phyloP scores from a whole-genome alignment of 2,113 vertebrate species.

The Etheostoma spectabile region DNA sequence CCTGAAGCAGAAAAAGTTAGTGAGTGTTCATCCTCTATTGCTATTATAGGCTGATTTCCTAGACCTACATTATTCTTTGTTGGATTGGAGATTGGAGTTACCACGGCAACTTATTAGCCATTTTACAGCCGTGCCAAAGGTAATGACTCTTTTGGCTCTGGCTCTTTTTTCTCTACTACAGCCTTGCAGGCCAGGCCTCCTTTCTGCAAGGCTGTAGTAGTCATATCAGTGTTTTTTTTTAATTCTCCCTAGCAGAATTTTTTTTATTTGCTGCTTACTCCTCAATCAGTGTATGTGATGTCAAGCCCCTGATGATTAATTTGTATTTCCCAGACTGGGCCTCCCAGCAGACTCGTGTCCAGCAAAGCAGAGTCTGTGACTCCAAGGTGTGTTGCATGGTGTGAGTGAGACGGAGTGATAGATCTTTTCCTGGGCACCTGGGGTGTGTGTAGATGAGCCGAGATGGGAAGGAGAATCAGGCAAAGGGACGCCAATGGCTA shows the following conservation, averaged over 20 bases:
- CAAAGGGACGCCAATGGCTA: constrained; percentile 1
- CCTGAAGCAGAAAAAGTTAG: constrained; percentile 19
- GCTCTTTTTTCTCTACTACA: constrained; percentile 18
- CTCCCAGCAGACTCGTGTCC: constrained; percentile 47
- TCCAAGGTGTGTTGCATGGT: constrained; percentile 15
- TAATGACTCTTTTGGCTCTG: constrained; percentile 24
- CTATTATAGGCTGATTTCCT: constrained; percentile 11
- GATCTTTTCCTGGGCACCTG: constrained; percentile 53
- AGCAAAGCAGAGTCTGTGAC: constrained; percentile 10
- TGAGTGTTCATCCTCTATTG: neutral
- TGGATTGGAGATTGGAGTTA: constrained; percentile 39
- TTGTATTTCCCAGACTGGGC: constrained; percentile 22
- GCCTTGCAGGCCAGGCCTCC: neutral
- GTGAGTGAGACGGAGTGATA: constrained; percentile 10
- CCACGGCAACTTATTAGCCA: constrained; percentile 13
- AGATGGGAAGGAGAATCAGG: constrained; percentile 15
- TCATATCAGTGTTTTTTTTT: neutral
- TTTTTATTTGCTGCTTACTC: constrained; percentile 37
- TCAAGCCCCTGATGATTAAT: constrained; percentile 50
- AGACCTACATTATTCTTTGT: constrained; percentile 17
- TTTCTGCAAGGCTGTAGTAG: neutral
- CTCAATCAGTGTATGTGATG: constrained; percentile 28
- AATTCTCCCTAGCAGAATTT: neutral
- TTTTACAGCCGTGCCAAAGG: constrained; percentile 35
- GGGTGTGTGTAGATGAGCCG: constrained; percentile 40